phyloP scores from a whole-genome alignment of 2,797 vertebrate species.

The Dendrocincla tyrannina region DNA sequence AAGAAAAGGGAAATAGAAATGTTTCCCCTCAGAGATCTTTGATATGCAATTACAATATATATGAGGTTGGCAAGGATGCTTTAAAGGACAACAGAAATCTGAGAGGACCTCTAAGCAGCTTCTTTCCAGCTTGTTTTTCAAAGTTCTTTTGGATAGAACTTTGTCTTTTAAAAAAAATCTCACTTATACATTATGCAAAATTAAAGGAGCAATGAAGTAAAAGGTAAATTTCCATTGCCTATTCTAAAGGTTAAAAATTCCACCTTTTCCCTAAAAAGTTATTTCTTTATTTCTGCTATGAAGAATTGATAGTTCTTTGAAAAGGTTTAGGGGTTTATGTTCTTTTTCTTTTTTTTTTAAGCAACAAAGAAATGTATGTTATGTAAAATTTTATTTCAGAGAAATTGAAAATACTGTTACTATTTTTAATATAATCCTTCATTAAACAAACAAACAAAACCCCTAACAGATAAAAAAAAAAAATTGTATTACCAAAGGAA shows the following conservation, averaged over 20 bases:
- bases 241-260: background rate
- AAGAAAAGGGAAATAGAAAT: background rate
- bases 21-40: background rate
- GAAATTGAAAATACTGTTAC: background rate
- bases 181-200: background rate
- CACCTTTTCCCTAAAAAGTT: background rate
- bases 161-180: background rate
- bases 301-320: background rate
- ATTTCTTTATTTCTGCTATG: background rate
- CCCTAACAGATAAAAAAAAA: background rate
- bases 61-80: background rate
- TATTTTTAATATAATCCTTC: background rate
- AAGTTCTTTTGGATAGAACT: background rate
- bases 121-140: background rate
- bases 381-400: background rate
- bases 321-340: accelerated
- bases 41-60: background rate
- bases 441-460: background rate
- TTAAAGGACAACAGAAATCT: background rate
- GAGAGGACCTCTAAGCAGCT: background rate
- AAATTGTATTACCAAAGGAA: background rate
- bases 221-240: accelerated
- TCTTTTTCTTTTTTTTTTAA: background rate
- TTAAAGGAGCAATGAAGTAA: background rate
- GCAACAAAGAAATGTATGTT: background rate